Evolutionary conservation across 2,797 vertebrate species (phyloP).

Genomic region (Enteromius treurensis): DNA sequence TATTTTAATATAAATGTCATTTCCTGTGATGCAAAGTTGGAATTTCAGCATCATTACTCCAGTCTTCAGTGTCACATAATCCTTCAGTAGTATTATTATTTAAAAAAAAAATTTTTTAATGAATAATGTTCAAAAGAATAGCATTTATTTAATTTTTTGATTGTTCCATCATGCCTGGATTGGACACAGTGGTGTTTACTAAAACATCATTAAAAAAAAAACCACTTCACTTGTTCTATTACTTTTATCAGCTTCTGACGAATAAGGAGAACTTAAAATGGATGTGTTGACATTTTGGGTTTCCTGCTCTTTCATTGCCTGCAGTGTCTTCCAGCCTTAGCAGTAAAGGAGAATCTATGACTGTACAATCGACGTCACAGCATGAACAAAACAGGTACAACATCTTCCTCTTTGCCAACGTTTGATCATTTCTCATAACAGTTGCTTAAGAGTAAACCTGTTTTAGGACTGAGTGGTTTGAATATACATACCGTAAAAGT

Average conservation of each 20-base stretch:
- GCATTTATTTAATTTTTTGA: no score
- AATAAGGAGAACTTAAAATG: slow-evolving; percentile 3
- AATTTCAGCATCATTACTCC: neutral
- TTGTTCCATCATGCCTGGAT: neutral
- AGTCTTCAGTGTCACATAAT: no score
- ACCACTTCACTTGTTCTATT: neutral
- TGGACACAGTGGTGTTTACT: neutral
- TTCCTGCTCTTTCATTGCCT: slow-evolving; percentile 35
- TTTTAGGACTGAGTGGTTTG: neutral
- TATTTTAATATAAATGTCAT: neutral
- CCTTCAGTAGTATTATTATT: no score
- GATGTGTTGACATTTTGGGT: slow-evolving; percentile 12
- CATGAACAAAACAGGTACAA: slow-evolving; percentile 79
- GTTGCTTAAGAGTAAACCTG: neutral
- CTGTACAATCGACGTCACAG: slow-evolving; percentile 72
- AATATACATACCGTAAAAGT: neutral
- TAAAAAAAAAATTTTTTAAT: no score
- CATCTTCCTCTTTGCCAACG: slow-evolving; percentile 16
- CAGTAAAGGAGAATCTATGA: slow-evolving; percentile 80
- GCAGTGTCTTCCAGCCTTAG: slow-evolving; percentile 75
- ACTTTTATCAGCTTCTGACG: neutral
- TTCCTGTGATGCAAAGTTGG: neutral
- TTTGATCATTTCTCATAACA: neutral
- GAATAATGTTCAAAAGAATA: no score
- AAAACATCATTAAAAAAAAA: neutral